phyloP scores from a whole-genome alignment of 2,888 invertebrate genomes.

The Drosophila dives region DNA sequence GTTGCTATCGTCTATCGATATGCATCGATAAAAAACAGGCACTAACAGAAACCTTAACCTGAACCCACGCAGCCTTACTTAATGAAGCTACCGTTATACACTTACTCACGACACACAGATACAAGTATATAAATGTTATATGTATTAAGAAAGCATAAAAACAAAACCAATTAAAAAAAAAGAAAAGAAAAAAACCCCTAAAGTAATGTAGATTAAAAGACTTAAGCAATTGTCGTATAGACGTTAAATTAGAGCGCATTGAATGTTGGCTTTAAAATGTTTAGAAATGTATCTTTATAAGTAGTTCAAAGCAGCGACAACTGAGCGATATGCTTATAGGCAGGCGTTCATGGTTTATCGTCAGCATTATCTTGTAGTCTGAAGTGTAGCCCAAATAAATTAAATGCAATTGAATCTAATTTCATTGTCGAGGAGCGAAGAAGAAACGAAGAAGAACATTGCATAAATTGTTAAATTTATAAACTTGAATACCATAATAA shows the following conservation, averaged over 20 bases:
- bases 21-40: slow-evolving; percentile 3
- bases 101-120: slow-evolving; percentile 9
- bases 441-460: slow-evolving; percentile 11
- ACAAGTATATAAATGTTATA: slow-evolving; percentile 47
- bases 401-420: slow-evolving; percentile 13
- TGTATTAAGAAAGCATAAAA: slow-evolving; percentile 26
- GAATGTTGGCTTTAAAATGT: slow-evolving; percentile 82
- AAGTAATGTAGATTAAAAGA: slow-evolving; percentile 82
- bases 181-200: slow-evolving; percentile 25
- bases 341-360: slow-evolving; percentile 39
- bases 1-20: not conserved
- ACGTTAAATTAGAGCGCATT: slow-evolving; percentile 84
- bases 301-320: slow-evolving; percentile 38
- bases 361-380: slow-evolving; percentile 60
- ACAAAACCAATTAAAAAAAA: not conserved
- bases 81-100: slow-evolving; percentile 22
- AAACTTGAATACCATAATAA: slow-evolving; percentile 24
- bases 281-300: slow-evolving; percentile 47
- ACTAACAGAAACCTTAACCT: slow-evolving; percentile 22
- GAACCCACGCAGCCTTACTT: slow-evolving; percentile 42
- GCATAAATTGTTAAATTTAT: slow-evolving; percentile 22
- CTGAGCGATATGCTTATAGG: slow-evolving; percentile 26
- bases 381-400: slow-evolving; percentile 46
- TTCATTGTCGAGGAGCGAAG: slow-evolving; percentile 27
- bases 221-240: slow-evolving; percentile 84